Base-by-base conservation (phyloP, 30 jellyfish, hydroid and myxozoan genomes). In the Aurelia sp. region DNA sequence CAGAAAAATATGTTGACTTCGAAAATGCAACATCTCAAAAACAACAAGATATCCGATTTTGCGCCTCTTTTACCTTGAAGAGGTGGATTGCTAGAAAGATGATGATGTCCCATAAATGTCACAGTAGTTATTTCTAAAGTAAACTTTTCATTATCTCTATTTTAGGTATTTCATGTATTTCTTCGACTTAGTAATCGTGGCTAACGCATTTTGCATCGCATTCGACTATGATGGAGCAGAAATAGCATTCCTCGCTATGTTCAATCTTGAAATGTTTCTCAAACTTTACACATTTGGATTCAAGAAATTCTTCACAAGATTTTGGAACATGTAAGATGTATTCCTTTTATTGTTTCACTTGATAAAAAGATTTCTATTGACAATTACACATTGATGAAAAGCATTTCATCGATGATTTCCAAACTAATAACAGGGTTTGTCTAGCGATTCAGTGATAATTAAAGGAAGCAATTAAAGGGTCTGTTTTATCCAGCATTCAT, bases 181-280 rank as follows among this genome's bases (percentile, higher is more conserved):
- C 76, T 96, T 96, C 67, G 98, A 96, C 41, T 24, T 96, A 78
- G 95, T 96, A 18, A 96, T 96, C 60, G 83, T 96, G 7, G 97
- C 92, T 61, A 96, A 96, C 53, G 98, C 99, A 0, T 72, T 96
- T 59, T 90, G 99, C 88, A 96, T 96, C 50, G 99, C 96, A 11
- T 74, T 90, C 66, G 96, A 85, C 47, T 66, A 67, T 47, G 96
- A 96, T 44, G 90, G 63, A 8, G 96, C 91, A 30, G 99, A 96
- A 60, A 66, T 80, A n/a, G 94, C 92, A 2, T 96, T 96, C 68
- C 90, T 96, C 12, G 74, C 67, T 8, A 33, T 87, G 22, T 96
- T 96, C 96, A 96, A 96, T 81, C 35, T 96, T 78, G 99, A 96
- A 75, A 96, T 96, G 74, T 10, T 82, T n/a, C 94, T 90, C 51